Evolutionary conservation across 2,888 invertebrate species (phyloP), one percentile per base, ranked within the genome.

Genomic region (Lithosia quadra): DNA sequence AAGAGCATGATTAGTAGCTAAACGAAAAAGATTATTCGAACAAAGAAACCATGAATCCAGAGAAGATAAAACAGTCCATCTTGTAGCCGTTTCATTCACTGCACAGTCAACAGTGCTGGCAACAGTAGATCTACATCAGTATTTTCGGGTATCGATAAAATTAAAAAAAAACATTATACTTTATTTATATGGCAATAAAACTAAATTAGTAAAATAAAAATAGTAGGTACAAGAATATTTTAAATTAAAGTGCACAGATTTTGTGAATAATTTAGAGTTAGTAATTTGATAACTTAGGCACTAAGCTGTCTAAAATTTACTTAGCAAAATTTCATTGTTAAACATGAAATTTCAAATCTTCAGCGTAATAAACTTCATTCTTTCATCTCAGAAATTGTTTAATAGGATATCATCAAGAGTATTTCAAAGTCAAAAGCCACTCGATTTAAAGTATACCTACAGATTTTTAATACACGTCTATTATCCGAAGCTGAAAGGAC

Each of bases 401-500:
- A 55, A 61, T 61, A 61, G 55, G 66, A 60, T 61, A 60, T 60
- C 61, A 66, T 65, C 53, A 55, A 53, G 65, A 60, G 53, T 28
- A 53, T 65, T 63, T 71, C n/a, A 62, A 62, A 67, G 55, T 61
- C 28, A 67, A 70, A 65, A 61, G 34, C 33, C 62, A 62, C 57
- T 56, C 28, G 36, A 28, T 53, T 49, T 61, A 53, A n/a, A 36
- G 60, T 57, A 24, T 28, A 28, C 28, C 43, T 60, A 43, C 39
- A 33, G 57, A 62, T 43, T 62, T 65, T 58, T 62, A 65, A 49
- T 60, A 60, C 36, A 34, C 61, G 34, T 64, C 55, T 56, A 68
- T 68, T 59, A 68, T 61, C 60, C 10, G 49, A 61, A 57, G 64
- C 60, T 64, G 66, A 72, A 67, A 67, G 43, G 34, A 62, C 64